phyloP scores from a whole-genome alignment of 2,113 vertebrate genomes.

The Fulmarus glacialis region DNA sequence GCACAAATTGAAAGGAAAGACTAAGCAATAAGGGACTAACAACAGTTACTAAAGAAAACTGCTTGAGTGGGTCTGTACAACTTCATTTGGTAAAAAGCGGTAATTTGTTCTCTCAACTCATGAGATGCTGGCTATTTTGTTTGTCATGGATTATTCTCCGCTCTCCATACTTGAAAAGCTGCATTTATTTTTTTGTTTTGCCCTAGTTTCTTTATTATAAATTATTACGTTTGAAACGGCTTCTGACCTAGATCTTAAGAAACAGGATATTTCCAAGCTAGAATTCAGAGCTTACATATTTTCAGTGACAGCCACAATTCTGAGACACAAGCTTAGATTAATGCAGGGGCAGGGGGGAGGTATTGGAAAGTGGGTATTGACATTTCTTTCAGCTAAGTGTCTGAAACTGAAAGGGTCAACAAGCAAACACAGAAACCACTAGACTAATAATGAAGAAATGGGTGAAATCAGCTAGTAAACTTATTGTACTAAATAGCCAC shows the following conservation, averaged over 20 bases:
- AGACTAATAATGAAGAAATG: background rate
- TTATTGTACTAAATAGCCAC: background rate
- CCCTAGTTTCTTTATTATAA: constrained; percentile 64
- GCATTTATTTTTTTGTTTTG: constrained; percentile 3
- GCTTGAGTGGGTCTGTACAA: background rate
- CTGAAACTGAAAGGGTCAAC: background rate
- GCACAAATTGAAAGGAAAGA: background rate
- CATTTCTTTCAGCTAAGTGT: background rate
- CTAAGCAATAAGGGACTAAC: background rate
- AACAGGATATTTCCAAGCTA: background rate
- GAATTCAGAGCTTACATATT: constrained; percentile 4
- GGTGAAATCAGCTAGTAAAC: background rate
- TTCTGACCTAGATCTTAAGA: constrained; percentile 61
- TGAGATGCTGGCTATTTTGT: background rate
- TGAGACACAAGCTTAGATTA: background rate
- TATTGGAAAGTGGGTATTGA: background rate
- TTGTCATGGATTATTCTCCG: background rate
- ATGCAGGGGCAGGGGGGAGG: background rate
- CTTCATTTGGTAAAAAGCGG: background rate
- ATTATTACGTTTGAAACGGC: constrained; percentile 52
- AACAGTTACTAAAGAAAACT: background rate
- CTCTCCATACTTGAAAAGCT: background rate
- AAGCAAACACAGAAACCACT: background rate
- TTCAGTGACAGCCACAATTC: constrained; percentile 20
- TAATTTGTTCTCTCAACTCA: background rate